Evolutionary conservation across 2,888 invertebrate species (phyloP).

Genomic region (Acrobasis consociella): DNA sequence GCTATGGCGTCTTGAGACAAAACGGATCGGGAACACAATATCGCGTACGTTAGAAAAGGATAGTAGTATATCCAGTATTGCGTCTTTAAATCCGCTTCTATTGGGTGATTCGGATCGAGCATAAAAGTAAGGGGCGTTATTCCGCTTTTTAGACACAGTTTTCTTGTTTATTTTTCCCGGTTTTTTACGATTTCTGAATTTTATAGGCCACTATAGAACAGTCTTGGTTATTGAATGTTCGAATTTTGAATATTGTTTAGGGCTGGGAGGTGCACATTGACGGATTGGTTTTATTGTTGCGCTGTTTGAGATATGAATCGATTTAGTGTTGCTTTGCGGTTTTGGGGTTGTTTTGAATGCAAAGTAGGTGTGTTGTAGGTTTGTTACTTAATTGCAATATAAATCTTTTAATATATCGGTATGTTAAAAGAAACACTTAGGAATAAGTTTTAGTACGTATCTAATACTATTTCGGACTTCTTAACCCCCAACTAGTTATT

Average conservation of each 20-base stretch:
- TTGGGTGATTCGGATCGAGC: conserved; percentile 59
- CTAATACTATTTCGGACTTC: too few species aligned
- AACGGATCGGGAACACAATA: conserved; percentile 23
- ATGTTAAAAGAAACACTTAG: too few species aligned
- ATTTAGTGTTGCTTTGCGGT: conserved; percentile 9
- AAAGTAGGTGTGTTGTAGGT: not conserved
- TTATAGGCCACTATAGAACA: conserved; percentile 62
- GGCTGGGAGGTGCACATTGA: conserved; percentile 4
- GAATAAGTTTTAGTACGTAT: too few species aligned
- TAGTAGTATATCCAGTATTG: conserved; percentile 44
- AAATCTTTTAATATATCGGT: too few species aligned
- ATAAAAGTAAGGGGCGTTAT: conserved; percentile 54
- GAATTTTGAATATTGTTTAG: conserved; percentile 15
- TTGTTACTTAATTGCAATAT: not conserved
- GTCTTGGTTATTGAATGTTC: conserved; percentile 50
- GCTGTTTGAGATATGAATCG: conserved; percentile 19
- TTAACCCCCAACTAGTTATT: too few species aligned
- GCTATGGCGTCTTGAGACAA: conserved; percentile 16
- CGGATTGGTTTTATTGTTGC: conserved; percentile 5
- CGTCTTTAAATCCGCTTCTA: conserved; percentile 58
- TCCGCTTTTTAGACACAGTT: conserved; percentile 47
- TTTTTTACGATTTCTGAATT: conserved; percentile 63
- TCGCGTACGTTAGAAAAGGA: conserved; percentile 53
- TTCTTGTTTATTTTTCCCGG: conserved; percentile 31
- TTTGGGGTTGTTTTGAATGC: conserved; percentile 11